These are phyloP conservation scores for Frieseomelitta varia DNA, from an alignment of 1,140 invertebrate species.

Conservation along the genomic window DNA sequence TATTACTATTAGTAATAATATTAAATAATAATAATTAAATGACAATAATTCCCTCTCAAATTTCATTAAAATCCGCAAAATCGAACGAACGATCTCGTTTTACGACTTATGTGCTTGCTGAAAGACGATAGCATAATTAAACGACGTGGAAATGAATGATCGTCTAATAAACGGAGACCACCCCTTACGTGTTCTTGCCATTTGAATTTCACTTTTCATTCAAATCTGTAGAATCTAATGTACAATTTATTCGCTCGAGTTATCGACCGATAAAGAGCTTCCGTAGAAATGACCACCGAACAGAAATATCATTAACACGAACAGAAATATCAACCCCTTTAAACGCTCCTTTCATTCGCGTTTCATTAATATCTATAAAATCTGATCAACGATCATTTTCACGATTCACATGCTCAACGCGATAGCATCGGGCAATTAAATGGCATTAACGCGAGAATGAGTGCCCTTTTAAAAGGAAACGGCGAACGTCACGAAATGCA, in stretches of 20 bases:
- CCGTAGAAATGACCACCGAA: not conserved
- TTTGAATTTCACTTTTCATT: not conserved
- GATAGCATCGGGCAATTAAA: slow-evolving; percentile 24
- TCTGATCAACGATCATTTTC: not conserved
- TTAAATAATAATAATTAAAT: not conserved
- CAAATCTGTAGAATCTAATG: not conserved
- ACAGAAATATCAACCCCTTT: not conserved
- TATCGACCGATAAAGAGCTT: not conserved
- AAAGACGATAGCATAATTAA: not conserved
- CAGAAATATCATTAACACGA: too few species aligned
- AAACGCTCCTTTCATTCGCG: not conserved
- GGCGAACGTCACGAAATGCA: not conserved
- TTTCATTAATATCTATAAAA: slow-evolving; percentile 9
- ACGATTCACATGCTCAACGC: not conserved
- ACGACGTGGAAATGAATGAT: not conserved
- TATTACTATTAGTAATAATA: too few species aligned
- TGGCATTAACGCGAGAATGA: slow-evolving; percentile 6
- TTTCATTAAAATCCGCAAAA: not conserved
- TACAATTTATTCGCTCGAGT: not conserved
- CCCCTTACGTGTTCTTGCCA: not conserved
- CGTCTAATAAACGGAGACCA: not conserved
- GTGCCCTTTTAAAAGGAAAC: not conserved
- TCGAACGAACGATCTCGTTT: not conserved
- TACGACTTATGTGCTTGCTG: not conserved
- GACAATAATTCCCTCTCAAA: not conserved